These are phyloP conservation scores for Oopsacas minuta DNA, from an alignment of 37 sponge, comb jelly and placozoan genomes.

Conservation along the genomic window DNA sequence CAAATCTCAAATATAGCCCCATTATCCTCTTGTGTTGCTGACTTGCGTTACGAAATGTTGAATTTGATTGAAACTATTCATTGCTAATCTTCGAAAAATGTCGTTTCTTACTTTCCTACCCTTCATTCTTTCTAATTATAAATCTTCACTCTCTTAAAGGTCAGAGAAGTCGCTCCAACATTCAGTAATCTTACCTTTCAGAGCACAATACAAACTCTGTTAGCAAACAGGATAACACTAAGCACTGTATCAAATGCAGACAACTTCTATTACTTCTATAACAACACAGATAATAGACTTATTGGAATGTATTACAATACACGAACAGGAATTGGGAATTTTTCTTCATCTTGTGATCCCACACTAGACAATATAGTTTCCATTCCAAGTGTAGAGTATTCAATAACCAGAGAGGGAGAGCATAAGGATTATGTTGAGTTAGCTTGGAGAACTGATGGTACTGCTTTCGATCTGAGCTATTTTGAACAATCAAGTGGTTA, in stretches of 20 bases:
- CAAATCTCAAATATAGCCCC: no score
- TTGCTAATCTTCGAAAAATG: no score
- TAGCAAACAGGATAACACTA: not conserved
- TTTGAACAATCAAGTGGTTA: not conserved
- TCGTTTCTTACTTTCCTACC: no score
- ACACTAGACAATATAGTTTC: not conserved
- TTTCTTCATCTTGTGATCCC: not conserved
- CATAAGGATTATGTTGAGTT: not conserved
- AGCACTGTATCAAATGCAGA: not conserved
- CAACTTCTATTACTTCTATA: not conserved
- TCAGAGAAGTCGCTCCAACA: not conserved
- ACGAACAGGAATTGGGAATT: not conserved
- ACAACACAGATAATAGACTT: not conserved
- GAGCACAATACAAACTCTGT: not conserved
- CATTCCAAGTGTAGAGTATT: not conserved
- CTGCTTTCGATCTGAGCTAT: not conserved
- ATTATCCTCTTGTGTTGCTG: no score
- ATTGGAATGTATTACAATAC: conserved; percentile 4
- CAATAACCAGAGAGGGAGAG: not conserved
- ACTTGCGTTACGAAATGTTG: no score
- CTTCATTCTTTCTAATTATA: no score
- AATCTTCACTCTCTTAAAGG: not conserved
- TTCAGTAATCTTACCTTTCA: not conserved
- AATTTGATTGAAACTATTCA: no score
- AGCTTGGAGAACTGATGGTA: not conserved